These are phyloP conservation scores for Frankliniella fusca DNA, from an alignment of 2,888 invertebrate species.

Conservation along the genomic window DNA sequence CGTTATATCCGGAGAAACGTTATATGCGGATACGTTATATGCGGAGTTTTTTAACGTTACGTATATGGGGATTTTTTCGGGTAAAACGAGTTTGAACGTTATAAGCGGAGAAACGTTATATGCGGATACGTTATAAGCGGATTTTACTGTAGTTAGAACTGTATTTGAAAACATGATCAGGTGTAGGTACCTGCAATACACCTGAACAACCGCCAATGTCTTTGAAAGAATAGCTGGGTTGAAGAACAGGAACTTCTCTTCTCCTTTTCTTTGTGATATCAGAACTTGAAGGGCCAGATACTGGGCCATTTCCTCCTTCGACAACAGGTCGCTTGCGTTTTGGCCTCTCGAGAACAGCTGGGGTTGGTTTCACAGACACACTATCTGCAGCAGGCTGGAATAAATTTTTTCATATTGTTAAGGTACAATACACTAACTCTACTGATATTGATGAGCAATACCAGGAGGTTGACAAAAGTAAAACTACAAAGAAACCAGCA, in stretches of 20 bases:
- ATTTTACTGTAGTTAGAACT: no score
- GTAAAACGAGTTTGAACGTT: no score
- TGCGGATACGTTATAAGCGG: no score
- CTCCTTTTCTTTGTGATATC: conserved; percentile 39
- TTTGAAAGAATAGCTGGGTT: conserved; percentile 58
- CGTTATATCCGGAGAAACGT: no score
- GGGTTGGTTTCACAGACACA: neutral
- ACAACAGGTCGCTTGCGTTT: conserved; percentile 34
- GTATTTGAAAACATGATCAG: no score
- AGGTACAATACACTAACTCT: neutral
- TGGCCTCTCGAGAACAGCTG: conserved; percentile 32
- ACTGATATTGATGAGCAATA: neutral
- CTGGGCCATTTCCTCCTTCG: conserved; percentile 3
- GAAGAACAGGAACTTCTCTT: conserved; percentile 45
- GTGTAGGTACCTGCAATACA: conserved; percentile 54
- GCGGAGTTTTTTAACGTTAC: no score
- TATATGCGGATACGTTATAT: no score
- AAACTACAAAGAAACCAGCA: neutral
- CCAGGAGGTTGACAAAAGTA: neutral
- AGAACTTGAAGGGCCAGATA: conserved; percentile 42
- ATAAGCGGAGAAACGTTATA: no score
- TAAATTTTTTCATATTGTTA: neutral
- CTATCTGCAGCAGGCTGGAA: neutral
- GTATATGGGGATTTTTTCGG: no score
- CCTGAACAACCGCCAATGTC: conserved; percentile 79